Evolutionary conservation across 2,797 vertebrate species (phyloP).

Genomic region (Pelochelys cantorii): DNA sequence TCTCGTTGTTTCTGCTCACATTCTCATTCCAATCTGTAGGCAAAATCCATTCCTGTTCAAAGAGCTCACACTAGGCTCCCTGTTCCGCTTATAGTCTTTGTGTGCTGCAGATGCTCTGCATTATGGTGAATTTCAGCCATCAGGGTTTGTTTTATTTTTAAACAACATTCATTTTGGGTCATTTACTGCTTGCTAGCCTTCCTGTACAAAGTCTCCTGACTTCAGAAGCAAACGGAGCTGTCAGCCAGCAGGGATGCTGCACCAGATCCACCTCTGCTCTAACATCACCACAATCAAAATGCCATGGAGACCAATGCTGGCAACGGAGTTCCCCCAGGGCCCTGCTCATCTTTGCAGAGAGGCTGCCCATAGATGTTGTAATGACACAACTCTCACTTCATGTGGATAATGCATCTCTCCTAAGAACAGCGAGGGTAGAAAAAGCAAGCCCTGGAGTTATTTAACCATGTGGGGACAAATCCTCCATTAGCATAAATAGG

Average conservation of each 20-base stretch:
- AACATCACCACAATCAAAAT: background rate
- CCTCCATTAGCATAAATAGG: background rate
- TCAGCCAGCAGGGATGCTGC: background rate
- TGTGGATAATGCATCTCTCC: background rate
- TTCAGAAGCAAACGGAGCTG: background rate
- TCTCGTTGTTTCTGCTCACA: background rate
- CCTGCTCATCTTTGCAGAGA: background rate
- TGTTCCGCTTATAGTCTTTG: background rate
- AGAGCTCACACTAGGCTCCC: background rate
- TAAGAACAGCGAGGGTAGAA: background rate
- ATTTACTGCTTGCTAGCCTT: background rate
- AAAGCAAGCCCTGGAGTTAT: background rate
- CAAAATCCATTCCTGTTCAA: background rate
- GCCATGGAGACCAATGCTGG: background rate
- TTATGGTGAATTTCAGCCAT: background rate
- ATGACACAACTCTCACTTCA: background rate
- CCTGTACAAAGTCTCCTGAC: background rate
- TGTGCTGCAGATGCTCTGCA: background rate
- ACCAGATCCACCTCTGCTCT: rapidly evolving
- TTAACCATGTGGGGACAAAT: background rate
- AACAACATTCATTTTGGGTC: background rate
- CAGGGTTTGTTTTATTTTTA: background rate
- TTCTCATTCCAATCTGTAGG: background rate
- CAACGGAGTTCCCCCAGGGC: background rate
- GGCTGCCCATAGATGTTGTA: background rate